phyloP scores from a whole-genome alignment of 1,140 invertebrate genomes.

The Drosophila arizonae region DNA sequence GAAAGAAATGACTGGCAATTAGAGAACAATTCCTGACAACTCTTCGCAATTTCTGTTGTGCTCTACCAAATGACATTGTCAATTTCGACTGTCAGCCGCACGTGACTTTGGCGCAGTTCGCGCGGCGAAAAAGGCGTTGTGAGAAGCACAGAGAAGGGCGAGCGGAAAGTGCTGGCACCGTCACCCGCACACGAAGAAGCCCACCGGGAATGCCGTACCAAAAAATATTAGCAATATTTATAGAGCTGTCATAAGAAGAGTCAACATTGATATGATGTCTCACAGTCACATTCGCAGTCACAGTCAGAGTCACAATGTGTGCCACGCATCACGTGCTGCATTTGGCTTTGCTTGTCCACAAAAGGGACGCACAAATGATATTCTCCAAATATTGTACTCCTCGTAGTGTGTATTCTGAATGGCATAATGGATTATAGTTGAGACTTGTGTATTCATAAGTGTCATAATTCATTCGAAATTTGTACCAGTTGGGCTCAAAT shows the following conservation, averaged over 20 bases:
- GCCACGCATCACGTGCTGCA: constrained; percentile 68
- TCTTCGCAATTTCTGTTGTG: constrained; percentile 41
- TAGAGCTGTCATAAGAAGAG: constrained; percentile 59
- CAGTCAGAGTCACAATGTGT: neutral
- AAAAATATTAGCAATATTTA: constrained; percentile 46
- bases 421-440: constrained; percentile 53
- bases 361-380: constrained; percentile 31
- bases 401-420: constrained; percentile 41
- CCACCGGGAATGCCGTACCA: neutral
- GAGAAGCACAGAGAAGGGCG: neutral
- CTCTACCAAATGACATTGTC: constrained; percentile 39
- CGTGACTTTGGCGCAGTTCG: constrained; percentile 62
- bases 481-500: constrained; percentile 45
- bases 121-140: neutral
- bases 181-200: constrained; percentile 25
- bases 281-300: neutral
- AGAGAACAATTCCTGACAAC: constrained; percentile 39
- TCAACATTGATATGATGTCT: constrained; percentile 27
- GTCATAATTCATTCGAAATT: constrained; percentile 76
- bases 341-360: constrained; percentile 59
- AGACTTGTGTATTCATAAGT: constrained; percentile 45
- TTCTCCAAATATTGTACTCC: constrained; percentile 41
- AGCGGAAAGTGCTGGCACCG: neutral
- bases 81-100: constrained; percentile 69
- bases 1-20: constrained; percentile 59